These are phyloP conservation scores for Diuraphis noxia DNA, from an alignment of 1,140 invertebrate species.

Conservation along the genomic window DNA sequence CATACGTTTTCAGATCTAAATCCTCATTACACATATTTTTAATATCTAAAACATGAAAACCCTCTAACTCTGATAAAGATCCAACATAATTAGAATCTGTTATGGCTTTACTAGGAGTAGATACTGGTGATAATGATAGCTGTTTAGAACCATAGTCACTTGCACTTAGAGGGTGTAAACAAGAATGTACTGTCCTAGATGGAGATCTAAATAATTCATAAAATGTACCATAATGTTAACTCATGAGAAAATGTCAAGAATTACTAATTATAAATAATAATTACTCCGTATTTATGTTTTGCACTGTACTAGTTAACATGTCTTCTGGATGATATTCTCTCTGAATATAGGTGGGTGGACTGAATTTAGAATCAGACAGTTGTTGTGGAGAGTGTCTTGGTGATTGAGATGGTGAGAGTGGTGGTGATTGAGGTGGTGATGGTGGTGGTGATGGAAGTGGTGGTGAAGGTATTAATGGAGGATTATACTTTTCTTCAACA, in stretches of 20 bases:
- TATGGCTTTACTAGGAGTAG: conserved; percentile 38
- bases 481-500: conserved; percentile 28
- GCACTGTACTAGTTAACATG: conserved; percentile 47
- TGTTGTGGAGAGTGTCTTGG: not conserved
- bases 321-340: conserved; percentile 49
- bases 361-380: conserved; percentile 6
- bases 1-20: conserved; percentile 27
- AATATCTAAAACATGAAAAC: conserved; percentile 46
- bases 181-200: conserved; percentile 8
- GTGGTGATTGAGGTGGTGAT: not conserved
- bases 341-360: conserved; percentile 23
- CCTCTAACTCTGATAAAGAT: conserved; percentile 40
- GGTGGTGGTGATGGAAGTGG: not conserved
- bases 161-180: not conserved
- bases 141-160: conserved; percentile 39
- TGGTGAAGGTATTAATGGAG: not conserved
- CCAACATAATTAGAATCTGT: conserved; percentile 48
- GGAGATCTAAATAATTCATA: conserved; percentile 36
- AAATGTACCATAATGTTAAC: not conserved
- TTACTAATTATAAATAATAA: not conserved
- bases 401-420: not conserved
- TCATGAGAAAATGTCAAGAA: not conserved
- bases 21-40: conserved; percentile 36
- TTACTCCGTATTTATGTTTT: conserved; percentile 39
- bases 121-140: conserved; percentile 32